Evolutionary conservation across 2,797 vertebrate genomes (phyloP).

Genomic region (Parauchenoglanis punctatus): DNA sequence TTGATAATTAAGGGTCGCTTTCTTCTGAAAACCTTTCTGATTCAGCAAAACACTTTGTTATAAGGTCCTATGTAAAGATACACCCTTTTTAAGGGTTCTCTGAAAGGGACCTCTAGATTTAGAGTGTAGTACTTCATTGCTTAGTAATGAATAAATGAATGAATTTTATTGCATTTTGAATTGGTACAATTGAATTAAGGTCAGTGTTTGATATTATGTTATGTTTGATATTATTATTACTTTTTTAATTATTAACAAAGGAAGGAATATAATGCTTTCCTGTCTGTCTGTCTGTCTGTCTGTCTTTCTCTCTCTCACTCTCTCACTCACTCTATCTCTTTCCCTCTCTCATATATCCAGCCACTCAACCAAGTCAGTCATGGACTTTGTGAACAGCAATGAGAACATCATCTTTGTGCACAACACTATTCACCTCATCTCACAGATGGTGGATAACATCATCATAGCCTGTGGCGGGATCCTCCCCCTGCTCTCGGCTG

Average conservation of each 20-base stretch:
- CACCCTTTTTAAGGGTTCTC: too few relatives aligned
- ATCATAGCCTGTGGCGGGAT: slow-evolving; percentile 99
- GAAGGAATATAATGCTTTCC: background rate
- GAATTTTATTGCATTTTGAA: background rate
- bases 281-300: background rate
- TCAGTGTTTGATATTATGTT: background rate
- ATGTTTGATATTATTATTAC: background rate
- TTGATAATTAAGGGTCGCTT: background rate
- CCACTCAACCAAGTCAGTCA: slow-evolving; percentile 98
- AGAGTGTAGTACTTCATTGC: background rate
- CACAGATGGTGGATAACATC: slow-evolving; percentile 99
- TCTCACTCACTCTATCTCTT: background rate
- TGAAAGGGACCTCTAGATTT: background rate
- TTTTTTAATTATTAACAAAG: background rate
- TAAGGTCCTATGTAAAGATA: background rate
- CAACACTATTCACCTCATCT: slow-evolving; percentile 99
- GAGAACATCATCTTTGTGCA: slow-evolving; percentile 99
- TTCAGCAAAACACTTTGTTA: background rate
- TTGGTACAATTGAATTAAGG: background rate
- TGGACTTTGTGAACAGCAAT: slow-evolving; percentile 99
- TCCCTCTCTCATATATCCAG: slow-evolving; percentile 69
- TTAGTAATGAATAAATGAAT: background rate
- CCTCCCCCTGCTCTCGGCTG: slow-evolving; percentile 93
- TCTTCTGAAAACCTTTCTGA: background rate
- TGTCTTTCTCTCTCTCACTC: slow-evolving; percentile 12